A percentile compares a stretch with the other conserved stretches of the same genome.
Conservation (phyloP, 2,113 vertebrate species). For the Mesitornis unicolor region DNA sequence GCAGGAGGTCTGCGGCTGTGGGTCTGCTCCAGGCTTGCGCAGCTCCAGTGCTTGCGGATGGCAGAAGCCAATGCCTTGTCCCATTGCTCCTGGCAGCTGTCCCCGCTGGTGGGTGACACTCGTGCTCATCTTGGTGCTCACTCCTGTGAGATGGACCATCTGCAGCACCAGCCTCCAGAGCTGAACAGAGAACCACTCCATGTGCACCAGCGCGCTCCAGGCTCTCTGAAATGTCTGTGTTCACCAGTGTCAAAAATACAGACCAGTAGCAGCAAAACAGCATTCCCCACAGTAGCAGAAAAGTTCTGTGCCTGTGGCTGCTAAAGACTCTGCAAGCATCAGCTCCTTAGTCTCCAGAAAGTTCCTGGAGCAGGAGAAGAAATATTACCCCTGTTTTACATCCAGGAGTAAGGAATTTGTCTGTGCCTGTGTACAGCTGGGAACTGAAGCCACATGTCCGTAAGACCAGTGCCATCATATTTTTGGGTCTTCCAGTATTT, state of each 20-base stretch:
- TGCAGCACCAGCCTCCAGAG: background rate
- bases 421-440: background rate
- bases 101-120: background rate
- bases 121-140: background rate
- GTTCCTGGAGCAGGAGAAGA: background rate
- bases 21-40: background rate
- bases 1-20: background rate
- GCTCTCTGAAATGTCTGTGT: background rate
- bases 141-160: background rate
- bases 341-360: background rate
- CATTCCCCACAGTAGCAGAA: fast-evolving
- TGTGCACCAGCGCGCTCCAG: background rate
- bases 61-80: background rate
- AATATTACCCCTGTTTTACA: background rate
- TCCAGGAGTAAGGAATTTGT: background rate
- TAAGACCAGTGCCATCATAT: background rate
- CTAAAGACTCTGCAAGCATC: background rate
- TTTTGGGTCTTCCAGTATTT: background rate
- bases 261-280: background rate
- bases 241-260: background rate
- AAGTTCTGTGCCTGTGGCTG: background rate
- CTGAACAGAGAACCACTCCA: background rate
- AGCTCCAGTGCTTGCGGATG: background rate
- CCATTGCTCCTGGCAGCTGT: background rate
- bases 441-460: background rate